Evolutionary conservation across 2,113 vertebrate species (phyloP).

Genomic region (Vanacampus margaritifer): DNA sequence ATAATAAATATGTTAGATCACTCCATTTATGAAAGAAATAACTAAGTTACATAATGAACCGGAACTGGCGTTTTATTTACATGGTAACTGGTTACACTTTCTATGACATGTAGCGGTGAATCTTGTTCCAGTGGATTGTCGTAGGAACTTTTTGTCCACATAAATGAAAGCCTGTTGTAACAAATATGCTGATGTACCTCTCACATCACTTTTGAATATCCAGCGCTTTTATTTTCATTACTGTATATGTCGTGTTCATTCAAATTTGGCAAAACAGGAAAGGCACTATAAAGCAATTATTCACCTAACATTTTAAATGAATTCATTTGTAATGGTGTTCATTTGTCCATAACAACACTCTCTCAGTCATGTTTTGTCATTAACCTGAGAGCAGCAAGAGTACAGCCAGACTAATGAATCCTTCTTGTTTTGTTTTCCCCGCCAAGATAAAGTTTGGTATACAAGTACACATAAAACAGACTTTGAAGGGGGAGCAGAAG

Average conservation of each 20-base stretch:
- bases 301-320: background rate
- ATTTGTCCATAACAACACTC: background rate
- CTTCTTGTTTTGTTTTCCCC: background rate
- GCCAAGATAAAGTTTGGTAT: background rate
- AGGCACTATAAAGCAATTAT: background rate
- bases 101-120: too few relatives aligned
- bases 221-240: slow-evolving; percentile 4
- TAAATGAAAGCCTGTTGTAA: too few relatives aligned
- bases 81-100: too few relatives aligned
- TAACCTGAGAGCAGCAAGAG: background rate
- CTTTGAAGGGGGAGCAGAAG: background rate
- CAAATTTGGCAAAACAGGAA: background rate
- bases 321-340: background rate
- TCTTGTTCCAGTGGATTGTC: too few relatives aligned
- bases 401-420: background rate
- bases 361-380: background rate
- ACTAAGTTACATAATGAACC: too few relatives aligned
- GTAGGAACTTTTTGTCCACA: too few relatives aligned
- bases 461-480: background rate
- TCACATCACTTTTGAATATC: background rate
- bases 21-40: too few relatives aligned
- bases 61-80: too few relatives aligned
- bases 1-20: too few relatives aligned
- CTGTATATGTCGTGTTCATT: background rate
- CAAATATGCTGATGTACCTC: background rate